Conservation (phyloP, 2,113 vertebrate species). For the Puffinus mauretanicus region DNA sequence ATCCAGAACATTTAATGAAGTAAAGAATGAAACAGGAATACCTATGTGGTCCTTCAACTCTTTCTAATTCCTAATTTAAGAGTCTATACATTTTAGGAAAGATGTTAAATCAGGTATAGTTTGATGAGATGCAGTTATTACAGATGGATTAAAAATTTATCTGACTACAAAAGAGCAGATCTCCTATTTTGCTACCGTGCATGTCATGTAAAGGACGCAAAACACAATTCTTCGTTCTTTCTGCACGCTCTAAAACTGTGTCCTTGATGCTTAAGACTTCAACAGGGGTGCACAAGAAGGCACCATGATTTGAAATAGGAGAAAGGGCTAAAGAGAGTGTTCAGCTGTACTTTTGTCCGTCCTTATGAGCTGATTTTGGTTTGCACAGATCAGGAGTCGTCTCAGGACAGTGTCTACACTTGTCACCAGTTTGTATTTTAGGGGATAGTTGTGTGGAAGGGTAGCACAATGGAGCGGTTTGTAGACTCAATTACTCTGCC, state of each 20-base stretch:
- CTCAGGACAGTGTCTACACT: background rate
- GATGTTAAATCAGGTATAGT: background rate
- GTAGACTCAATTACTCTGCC: background rate
- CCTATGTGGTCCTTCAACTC: background rate
- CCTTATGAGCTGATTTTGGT: background rate
- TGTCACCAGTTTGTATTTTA: background rate
- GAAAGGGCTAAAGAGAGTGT: background rate
- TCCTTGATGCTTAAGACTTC: background rate
- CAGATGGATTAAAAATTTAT: background rate
- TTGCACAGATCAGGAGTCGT: background rate
- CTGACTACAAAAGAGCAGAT: background rate
- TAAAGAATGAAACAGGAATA: background rate
- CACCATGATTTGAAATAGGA: background rate
- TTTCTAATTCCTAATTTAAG: background rate
- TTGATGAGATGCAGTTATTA: background rate
- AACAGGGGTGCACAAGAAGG: background rate
- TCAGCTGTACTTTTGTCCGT: background rate
- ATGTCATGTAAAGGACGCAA: background rate
- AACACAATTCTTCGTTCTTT: background rate
- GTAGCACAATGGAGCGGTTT: background rate
- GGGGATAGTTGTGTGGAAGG: background rate
- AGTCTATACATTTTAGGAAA: background rate
- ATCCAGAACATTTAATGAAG: background rate
- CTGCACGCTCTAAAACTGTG: background rate
- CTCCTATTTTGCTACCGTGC: background rate